These are phyloP conservation scores for Drosophila kurseongensis DNA, from an alignment of 1,140 invertebrate genomes.

Conservation along the genomic window DNA sequence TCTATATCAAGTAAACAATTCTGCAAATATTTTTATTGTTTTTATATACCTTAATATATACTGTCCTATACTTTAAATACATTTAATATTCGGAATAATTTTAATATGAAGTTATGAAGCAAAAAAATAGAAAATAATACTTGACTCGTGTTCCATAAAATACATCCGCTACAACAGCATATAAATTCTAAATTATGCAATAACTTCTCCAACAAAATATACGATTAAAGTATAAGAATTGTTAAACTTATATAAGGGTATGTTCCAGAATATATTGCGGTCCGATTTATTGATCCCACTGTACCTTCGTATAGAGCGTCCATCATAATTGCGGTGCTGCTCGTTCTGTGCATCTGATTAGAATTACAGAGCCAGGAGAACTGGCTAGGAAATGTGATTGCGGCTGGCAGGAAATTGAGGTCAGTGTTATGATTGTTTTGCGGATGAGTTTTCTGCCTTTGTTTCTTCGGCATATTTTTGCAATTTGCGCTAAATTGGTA, in stretches of 20 bases:
- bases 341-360: constrained; percentile 72
- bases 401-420: constrained; percentile 81
- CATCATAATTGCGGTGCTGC: constrained; percentile 70
- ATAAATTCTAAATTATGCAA: too few species aligned
- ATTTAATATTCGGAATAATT: too few species aligned
- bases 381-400: constrained; percentile 76
- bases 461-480: constrained; percentile 50
- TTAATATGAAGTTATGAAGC: too few species aligned
- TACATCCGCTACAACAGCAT: too few species aligned
- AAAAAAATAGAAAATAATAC: too few species aligned
- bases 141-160: too few species aligned
- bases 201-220: too few species aligned
- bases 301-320: constrained; percentile 30
- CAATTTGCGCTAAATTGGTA: constrained; percentile 66
- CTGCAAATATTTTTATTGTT: not conserved
- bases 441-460: constrained; percentile 69
- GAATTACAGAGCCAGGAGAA: constrained; percentile 62
- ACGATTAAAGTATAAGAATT: too few species aligned
- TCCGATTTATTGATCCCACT: not conserved
- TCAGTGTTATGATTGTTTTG: constrained; percentile 83
- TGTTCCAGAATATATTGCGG: not conserved
- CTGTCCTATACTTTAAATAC: too few species aligned
- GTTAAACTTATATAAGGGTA: not conserved
- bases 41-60: too few species aligned
- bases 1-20: not conserved